Evolutionary conservation across 2,113 vertebrate species (phyloP).

Genomic region (Phocoena phocoena): DNA sequence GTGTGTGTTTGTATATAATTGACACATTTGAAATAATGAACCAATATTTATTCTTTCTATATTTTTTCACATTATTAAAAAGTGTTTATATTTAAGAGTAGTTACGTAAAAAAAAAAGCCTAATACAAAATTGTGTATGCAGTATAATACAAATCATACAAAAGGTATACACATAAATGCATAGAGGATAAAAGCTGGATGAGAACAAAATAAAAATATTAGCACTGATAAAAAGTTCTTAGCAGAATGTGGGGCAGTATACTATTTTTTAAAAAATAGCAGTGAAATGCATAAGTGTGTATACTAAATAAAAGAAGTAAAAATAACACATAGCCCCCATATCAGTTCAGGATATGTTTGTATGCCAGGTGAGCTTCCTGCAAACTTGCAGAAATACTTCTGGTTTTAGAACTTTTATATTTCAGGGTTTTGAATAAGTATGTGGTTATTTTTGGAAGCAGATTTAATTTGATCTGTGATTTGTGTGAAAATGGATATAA

Average conservation of each 20-base stretch:
- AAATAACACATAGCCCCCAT: not conserved
- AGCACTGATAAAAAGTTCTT: not conserved
- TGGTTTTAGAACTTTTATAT: not conserved
- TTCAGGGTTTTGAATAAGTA: not conserved
- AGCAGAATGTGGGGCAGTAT: not conserved
- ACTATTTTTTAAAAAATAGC: not conserved
- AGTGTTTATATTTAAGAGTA: not conserved
- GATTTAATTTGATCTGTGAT: not conserved
- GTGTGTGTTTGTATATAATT: not conserved
- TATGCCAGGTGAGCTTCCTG: not conserved
- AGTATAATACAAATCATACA: not conserved
- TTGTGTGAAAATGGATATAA: constrained; percentile 18
- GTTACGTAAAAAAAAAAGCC: not conserved
- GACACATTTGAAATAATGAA: not conserved
- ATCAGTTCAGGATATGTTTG: not conserved
- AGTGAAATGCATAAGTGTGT: not conserved
- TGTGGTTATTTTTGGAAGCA: constrained; percentile 15
- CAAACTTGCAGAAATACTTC: not conserved
- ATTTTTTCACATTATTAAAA: constrained; percentile 22
- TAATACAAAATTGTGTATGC: not conserved
- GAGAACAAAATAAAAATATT: not conserved
- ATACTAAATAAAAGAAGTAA: not conserved
- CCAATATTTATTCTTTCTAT: not conserved
- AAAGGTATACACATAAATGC: not conserved
- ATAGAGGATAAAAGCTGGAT: not conserved